Evolutionary conservation across 2,797 vertebrate genomes (phyloP).

Genomic region (Bovichtus diacanthus): DNA sequence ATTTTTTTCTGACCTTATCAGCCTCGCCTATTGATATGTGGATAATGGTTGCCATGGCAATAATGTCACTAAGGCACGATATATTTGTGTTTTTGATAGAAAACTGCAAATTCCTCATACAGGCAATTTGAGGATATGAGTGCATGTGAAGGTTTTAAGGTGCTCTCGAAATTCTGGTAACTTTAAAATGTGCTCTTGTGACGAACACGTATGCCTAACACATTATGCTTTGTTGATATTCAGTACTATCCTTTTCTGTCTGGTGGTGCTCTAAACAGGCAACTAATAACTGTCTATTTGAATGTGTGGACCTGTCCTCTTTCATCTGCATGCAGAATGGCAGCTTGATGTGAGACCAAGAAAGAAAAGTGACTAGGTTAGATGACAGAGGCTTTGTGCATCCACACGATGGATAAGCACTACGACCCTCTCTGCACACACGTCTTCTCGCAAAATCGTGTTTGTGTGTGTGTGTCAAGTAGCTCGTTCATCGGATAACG

Average conservation of each 20-base stretch:
- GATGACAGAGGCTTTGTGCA: slow-evolving; percentile 5
- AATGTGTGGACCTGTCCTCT: slow-evolving; percentile 8
- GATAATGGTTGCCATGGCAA: slow-evolving; percentile 40
- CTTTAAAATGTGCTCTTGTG: slow-evolving; percentile 6
- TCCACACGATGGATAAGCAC: neutral
- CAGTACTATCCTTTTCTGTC: slow-evolving; percentile 1
- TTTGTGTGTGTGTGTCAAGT: slow-evolving; percentile 43
- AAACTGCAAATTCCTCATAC: neutral
- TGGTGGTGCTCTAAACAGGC: neutral
- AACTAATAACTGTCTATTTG: slow-evolving; percentile 8
- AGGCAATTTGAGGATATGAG: neutral
- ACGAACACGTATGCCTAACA: slow-evolving; percentile 4
- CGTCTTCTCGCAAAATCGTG: slow-evolving; percentile 29
- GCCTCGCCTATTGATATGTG: slow-evolving; percentile 25
- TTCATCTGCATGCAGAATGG: slow-evolving; percentile 15
- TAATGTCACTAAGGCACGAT: neutral
- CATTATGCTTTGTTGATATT: slow-evolving; percentile 16
- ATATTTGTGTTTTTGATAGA: slow-evolving; percentile 2
- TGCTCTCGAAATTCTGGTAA: slow-evolving; percentile 7
- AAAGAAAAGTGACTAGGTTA: slow-evolving; percentile 13
- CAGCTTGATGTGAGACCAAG: slow-evolving; percentile 9
- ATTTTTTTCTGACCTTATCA: slow-evolving; percentile 21
- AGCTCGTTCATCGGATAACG: slow-evolving; percentile 56
- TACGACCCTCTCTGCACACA: neutral
- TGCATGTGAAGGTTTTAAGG: slow-evolving; percentile 5